Base-by-base conservation (phyloP, 2,888 invertebrate genomes). In the Dastarcus helophoroides region DNA sequence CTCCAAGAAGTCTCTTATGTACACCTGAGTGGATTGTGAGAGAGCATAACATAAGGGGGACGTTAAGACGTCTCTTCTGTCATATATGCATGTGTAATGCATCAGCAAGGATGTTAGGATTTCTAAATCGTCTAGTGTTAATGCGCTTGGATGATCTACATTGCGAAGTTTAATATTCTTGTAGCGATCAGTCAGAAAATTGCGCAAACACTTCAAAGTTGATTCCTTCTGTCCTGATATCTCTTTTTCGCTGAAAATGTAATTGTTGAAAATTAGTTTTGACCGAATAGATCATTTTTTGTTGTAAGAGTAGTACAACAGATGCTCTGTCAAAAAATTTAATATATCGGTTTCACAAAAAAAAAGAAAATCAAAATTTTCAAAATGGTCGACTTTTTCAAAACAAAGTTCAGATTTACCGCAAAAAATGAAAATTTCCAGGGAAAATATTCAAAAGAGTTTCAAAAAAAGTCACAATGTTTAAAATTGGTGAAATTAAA, bases 21-120 rank as follows among this genome's bases (percentile, higher is more conserved):
- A 35, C 11, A 54, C 32, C 32, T 62, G 62, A 8, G 47, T 47
- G 4, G 40, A 33, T 33, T 46, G 41, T 15, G 42, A 43, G 10
- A 61, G 41, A 29, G 44, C 45, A 14, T 50, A 35, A 34, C 60
- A 62, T 32, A 60, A 41, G 7, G 59, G 58, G 2, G 50, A 47
- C 7, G 56, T 60, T 12, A 61, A 44, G n/a, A 46, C 46, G 31
- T 56, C 53, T 33, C 54, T 44, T 35, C 54, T 43, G 33, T 59
- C 57, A 28, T 51, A 40, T 15, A 60, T 49, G 36, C 58, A 60
- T 7, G 55, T 54, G 39, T 55, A 60, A 41, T 61, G 58, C 45
- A 62, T 40, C 29, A 61, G 37, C n/a, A 60, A 39, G 3, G 58
- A 56, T 12, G 49, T 53, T 16, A 56, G 34, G 11, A 44, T 33